Evolutionary conservation across 2,888 invertebrate genomes (phyloP), one percentile per base, ranked within the genome.

Genomic region (Leptarthrus brevirostris): DNA sequence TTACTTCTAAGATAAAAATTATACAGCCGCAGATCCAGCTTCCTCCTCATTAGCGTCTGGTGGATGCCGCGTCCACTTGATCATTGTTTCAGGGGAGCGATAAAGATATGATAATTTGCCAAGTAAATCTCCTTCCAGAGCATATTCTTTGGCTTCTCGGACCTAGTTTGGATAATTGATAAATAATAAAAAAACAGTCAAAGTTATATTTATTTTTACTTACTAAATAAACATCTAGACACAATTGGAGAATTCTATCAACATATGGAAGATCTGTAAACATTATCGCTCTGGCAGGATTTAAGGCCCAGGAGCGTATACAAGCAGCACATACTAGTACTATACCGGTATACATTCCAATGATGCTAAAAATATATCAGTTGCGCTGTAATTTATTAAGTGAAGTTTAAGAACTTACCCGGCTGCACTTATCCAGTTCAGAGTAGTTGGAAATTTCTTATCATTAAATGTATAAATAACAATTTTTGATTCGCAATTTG

Each of bases 91-190:
- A 4, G 98, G 98, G 26, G 98, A 97, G 78, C 98, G 91, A 86
- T 97, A 99, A 79, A 99, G 89, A 93, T 98, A 99, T 81, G 98
- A 93, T 72, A 99, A 87, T 89, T 98, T 98, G 72, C 98, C 97
- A 86, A 97, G 98, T 40, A 99, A 89, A 85, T 98, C 97, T 86
- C 99, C 98, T 86, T 99, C 99, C 52, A 99, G 88, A 6, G 91
- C 89, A 77, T 97, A 90, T 81, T 98, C 97, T 54, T 93, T 88
- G 49, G 95, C 95, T 86, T 99, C 98, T 58, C 99, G 91, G 3
- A 98, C 98, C 90, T 84, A 26, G 14, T 47, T n/a, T n/a, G n/a
- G n/a, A n/a, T n/a, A n/a, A n/a, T 66, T 2, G 66, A 20, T 66
- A 58, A 12, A 30, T 12, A 30, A 49, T 14, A 5, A 52, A 18